These are phyloP conservation scores for Amblyornis subalaris DNA, from an alignment of 2,113 vertebrate species.

Conservation along the genomic window DNA sequence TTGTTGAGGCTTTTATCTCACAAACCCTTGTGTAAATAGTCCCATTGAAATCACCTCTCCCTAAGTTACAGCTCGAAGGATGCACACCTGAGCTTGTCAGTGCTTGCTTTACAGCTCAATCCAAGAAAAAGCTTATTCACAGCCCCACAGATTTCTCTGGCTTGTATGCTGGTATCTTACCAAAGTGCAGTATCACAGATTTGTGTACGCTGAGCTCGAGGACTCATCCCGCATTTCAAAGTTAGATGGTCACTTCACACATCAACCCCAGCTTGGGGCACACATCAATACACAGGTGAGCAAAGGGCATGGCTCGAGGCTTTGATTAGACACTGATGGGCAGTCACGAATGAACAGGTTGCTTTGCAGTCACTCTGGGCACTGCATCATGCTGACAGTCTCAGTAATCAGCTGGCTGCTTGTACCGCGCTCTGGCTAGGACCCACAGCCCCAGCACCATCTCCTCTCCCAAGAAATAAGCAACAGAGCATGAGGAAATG, in stretches of 20 bases:
- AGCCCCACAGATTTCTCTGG: not conserved
- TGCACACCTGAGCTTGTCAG: not conserved
- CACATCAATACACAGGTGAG: not conserved
- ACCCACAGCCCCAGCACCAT: not conserved
- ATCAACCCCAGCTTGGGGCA: not conserved
- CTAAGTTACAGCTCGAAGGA: not conserved
- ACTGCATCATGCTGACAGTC: not conserved
- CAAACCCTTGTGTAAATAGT: not conserved
- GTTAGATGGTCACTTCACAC: not conserved
- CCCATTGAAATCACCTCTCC: not conserved
- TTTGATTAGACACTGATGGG: not conserved
- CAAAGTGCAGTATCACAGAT: not conserved
- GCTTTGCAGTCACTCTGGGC: not conserved
- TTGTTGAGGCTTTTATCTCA: not conserved
- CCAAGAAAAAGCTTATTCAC: no score
- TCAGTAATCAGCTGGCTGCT: not conserved
- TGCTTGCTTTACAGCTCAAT: not conserved
- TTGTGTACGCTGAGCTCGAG: rapidly evolving
- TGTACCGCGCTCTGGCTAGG: not conserved
- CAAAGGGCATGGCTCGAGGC: not conserved
- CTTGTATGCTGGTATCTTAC: rapidly evolving
- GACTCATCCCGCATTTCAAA: not conserved
- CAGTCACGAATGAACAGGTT: not conserved
- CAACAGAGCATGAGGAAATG: not conserved
- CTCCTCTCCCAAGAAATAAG: not conserved